These are phyloP conservation scores for Hydrotaea cyrtoneurina DNA, from an alignment of 2,888 invertebrate species.

Conservation along the genomic window DNA sequence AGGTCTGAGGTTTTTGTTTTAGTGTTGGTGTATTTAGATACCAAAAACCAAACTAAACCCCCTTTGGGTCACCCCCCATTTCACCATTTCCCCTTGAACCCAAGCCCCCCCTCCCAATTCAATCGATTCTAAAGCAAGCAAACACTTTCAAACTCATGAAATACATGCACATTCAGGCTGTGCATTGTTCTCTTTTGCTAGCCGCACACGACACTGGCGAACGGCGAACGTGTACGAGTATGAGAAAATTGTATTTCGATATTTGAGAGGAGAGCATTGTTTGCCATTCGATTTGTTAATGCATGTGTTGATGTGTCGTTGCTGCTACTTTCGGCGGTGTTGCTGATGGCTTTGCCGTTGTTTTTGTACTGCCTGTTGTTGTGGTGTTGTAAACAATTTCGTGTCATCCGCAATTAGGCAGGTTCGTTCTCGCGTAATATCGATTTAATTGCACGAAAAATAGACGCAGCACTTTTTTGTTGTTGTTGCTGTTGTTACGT, in stretches of 20 bases:
- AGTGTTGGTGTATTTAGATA: constrained; percentile 6
- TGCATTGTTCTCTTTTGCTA: not conserved
- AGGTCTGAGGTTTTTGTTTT: not conserved
- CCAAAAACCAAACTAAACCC: not conserved
- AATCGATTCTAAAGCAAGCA: not conserved
- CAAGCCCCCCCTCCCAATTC: not conserved
- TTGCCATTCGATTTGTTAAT: constrained; percentile 50
- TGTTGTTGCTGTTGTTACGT: no score
- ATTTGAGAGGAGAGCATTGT: constrained; percentile 7
- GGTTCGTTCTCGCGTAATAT: constrained; percentile 71
- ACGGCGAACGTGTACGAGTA: not conserved
- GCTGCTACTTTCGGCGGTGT: constrained; percentile 63
- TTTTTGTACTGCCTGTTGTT: constrained; percentile 66
- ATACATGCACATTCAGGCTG: constrained; percentile 17
- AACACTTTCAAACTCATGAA: not conserved
- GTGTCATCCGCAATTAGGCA: constrained; percentile 79
- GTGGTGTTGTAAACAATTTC: constrained; percentile 72
- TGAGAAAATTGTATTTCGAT: constrained; percentile 62
- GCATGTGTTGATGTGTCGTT: constrained; percentile 41
- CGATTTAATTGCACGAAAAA: constrained; percentile 73
- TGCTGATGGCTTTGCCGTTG: constrained; percentile 58
- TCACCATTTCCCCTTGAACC: no score
- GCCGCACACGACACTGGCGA: not conserved
- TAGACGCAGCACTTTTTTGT: constrained; percentile 58
- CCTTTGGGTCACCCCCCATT: not conserved